Conservation (phyloP, 2,888 invertebrate species). For the Endotricha flammealis region DNA sequence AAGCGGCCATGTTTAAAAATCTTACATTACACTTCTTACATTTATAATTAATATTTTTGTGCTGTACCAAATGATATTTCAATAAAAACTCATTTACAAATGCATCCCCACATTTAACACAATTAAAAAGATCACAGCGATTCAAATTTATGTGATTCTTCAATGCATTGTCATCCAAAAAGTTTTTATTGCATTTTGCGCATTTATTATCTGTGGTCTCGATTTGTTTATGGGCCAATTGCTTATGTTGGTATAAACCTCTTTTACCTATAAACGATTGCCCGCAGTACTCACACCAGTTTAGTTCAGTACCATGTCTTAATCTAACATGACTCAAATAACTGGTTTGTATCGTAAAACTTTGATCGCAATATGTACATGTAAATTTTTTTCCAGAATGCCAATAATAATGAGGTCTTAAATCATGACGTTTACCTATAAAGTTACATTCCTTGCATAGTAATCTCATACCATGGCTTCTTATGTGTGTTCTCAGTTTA, state of each 20-base stretch:
- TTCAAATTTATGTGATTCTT: slow-evolving; percentile 12
- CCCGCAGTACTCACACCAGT: slow-evolving; percentile 30
- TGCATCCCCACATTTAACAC: slow-evolving; percentile 24
- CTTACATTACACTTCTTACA: slow-evolving; percentile 10
- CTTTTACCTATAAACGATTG: slow-evolving; percentile 27
- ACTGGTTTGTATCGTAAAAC: neutral
- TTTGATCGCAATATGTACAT: slow-evolving; percentile 5
- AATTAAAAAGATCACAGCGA: slow-evolving; percentile 14
- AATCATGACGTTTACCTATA: neutral
- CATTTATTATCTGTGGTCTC: slow-evolving; percentile 17
- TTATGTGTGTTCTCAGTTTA: neutral
- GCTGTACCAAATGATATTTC: slow-evolving; percentile 20
- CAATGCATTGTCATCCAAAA: slow-evolving; percentile 17
- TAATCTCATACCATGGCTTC: slow-evolving; percentile 2
- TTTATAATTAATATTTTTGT: slow-evolving; percentile 3
- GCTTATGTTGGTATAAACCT: slow-evolving; percentile 26
- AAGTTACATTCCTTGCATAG: slow-evolving; percentile 13
- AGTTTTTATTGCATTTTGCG: slow-evolving; percentile 15
- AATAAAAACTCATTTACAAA: slow-evolving; percentile 16
- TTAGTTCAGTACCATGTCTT: slow-evolving; percentile 22
- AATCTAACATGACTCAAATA: slow-evolving; percentile 13
- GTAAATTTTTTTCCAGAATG: slow-evolving; percentile 1
- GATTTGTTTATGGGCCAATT: slow-evolving; percentile 20
- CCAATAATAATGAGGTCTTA: slow-evolving; percentile 2
- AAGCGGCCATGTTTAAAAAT: slow-evolving; percentile 5